Evolutionary conservation across 2,888 invertebrate genomes (phyloP).

Genomic region (Mimumesa dahlbomi): DNA sequence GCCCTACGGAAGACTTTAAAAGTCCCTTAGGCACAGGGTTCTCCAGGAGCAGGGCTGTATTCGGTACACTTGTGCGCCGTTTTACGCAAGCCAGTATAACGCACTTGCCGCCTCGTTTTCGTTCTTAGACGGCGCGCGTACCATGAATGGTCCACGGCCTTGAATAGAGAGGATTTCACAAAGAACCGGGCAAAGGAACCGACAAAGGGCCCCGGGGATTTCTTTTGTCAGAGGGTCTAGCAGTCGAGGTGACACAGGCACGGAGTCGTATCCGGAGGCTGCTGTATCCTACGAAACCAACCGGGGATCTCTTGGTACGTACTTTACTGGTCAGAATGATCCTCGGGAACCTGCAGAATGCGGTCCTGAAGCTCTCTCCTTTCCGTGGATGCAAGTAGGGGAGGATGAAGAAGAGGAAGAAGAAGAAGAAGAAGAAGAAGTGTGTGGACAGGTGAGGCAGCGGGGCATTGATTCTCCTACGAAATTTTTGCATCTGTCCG

Average conservation of each 20-base stretch:
- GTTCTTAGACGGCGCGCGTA: conserved; percentile 56
- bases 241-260: conserved; percentile 76
- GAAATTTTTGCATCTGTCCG: conserved; percentile 79
- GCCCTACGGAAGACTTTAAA: conserved; percentile 44
- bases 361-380: conserved; percentile 42
- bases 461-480: conserved; percentile 71
- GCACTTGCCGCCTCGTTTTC: conserved; percentile 73
- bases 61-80: conserved; percentile 74
- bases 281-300: not conserved
- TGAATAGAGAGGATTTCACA: conserved; percentile 74
- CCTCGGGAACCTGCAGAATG: conserved; percentile 45
- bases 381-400: conserved; percentile 38
- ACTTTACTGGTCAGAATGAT: conserved; percentile 24
- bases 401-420: conserved; percentile 58
- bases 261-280: conserved; percentile 49
- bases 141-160: conserved; percentile 70
- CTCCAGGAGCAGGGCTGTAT: conserved; percentile 18
- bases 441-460: conserved; percentile 77
- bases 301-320: too few relatives aligned
- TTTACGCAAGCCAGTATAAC: conserved; percentile 77
- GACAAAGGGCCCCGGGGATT: conserved; percentile 75
- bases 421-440: conserved; percentile 66
- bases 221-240: conserved; percentile 72
- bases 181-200: conserved; percentile 75
- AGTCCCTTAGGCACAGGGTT: conserved; percentile 22